Evolutionary conservation across 37 sponge, comb jelly and placozoan species (phyloP), one percentile per base, ranked within the genome.

Genomic region (Beroe forskalii): DNA sequence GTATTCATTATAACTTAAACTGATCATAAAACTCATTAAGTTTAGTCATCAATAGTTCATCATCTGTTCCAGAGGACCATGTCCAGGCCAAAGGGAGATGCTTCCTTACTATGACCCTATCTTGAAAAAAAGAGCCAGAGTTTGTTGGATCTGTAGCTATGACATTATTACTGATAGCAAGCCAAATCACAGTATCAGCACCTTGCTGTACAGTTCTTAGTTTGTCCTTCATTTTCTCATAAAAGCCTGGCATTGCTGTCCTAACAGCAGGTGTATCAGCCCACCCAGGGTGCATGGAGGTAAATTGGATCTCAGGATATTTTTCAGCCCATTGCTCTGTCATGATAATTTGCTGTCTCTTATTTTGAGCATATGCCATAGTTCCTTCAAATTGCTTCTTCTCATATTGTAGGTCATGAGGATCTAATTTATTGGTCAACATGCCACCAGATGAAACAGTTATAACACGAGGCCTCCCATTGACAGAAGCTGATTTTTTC

Each of bases 341-440:
- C 94, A 97, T 95, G 25, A 97, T 93, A 48, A 97, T 92, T 64
- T 97, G 97, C 91, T 97, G 97, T 38, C 97, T 94, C 90, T 97
- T 97, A 86, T 95, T 95, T 76, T 95, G 95, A 48, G 95, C 94
- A 67, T 97, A 97, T 2, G 90, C 95, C 61, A 92, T 92, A 25
- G 92, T 92, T 20, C 95, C 95, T 32, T 94, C 93, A 83, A 95
- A 95, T 43, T 83, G 90, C 0, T 90, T 43, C 23, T 76, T 60
- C 14, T 89, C 66, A 90, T 91, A 90, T 60, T 95, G 91, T 23
- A 97, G 61, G 75, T 97, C 94, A 92, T 91, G 30, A 0, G 93
- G 92, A 42, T 95, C 95, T 41, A 97, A 83, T 75, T 95, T 97
- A 64, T 89, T 90, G 31, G 92, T 75, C 39, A 92, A 67, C 97